These are phyloP conservation scores for Tetragonula carbonaria DNA, from an alignment of 2,888 invertebrate genomes.

Conservation along the genomic window DNA sequence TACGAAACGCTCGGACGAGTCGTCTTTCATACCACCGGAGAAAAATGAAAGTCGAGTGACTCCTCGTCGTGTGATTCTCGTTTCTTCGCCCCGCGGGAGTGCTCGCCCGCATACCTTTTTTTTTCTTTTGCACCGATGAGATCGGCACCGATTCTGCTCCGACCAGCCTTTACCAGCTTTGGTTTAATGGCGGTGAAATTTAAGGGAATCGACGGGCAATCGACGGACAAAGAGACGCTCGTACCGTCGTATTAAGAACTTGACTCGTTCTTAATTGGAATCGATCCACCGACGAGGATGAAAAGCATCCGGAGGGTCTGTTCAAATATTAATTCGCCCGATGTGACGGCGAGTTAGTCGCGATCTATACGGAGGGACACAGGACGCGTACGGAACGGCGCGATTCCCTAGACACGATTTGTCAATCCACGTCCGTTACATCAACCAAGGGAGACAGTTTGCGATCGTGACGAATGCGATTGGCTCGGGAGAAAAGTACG, in stretches of 20 bases:
- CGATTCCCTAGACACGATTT: slow-evolving; percentile 68
- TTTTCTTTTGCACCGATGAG: neutral
- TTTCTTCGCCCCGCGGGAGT: too few species aligned
- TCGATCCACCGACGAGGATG: slow-evolving; percentile 41
- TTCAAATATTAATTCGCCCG: slow-evolving; percentile 53
- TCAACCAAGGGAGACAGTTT: slow-evolving; percentile 67
- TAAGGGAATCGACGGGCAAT: neutral
- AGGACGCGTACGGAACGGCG: slow-evolving; percentile 33
- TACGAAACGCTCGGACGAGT: slow-evolving; percentile 21
- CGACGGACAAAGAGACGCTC: neutral
- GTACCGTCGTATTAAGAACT: too few species aligned
- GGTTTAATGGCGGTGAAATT: neutral
- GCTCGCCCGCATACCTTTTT: neutral
- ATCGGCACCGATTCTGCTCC: neutral
- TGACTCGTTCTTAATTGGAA: slow-evolving; percentile 44
- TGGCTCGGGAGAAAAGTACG: slow-evolving; percentile 57
- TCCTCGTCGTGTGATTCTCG: neutral
- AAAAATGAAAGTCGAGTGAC: slow-evolving; percentile 20
- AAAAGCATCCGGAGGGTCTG: slow-evolving; percentile 3
- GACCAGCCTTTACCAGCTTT: neutral
- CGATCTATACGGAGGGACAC: slow-evolving; percentile 2
- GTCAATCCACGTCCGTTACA: slow-evolving; percentile 68
- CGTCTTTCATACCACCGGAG: slow-evolving; percentile 2
- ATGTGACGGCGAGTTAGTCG: slow-evolving; percentile 1
- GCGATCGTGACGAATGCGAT: slow-evolving; percentile 67